Evolutionary conservation across 2,888 invertebrate genomes (phyloP).

Genomic region (Eupithecia subfuscata): DNA sequence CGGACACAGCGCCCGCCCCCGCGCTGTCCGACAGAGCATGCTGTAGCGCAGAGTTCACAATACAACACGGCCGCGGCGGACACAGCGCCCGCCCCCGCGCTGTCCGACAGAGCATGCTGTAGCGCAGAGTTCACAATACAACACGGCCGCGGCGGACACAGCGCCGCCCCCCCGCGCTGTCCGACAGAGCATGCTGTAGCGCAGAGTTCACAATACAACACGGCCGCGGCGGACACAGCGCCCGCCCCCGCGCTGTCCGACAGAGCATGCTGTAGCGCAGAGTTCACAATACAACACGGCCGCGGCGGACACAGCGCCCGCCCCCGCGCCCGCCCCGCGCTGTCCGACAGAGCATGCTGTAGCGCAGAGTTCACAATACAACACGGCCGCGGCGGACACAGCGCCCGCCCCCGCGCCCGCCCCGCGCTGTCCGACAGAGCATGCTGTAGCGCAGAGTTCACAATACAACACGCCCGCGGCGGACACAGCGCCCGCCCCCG

Average conservation of each 20-base stretch:
- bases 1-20: background rate
- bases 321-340: background rate
- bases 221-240: background rate
- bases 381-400: background rate
- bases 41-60: too few species aligned
- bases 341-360: too few species aligned
- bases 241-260: background rate
- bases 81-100: background rate
- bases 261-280: too few species aligned
- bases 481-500: background rate
- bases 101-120: too few species aligned
- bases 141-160: background rate
- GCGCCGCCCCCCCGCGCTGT: background rate
- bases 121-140: too few species aligned
- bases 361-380: too few species aligned
- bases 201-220: too few species aligned
- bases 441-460: too few species aligned
- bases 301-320: background rate
- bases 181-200: too few species aligned
- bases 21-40: too few species aligned
- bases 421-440: background rate
- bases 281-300: conserved; percentile 17
- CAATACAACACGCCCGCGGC: conserved; percentile 13
- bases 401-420: background rate
- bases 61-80: conserved; percentile 9